These are phyloP conservation scores for Megaptera novaeangliae DNA, from an alignment of 2,113 vertebrate genomes.

Conservation along the genomic window DNA sequence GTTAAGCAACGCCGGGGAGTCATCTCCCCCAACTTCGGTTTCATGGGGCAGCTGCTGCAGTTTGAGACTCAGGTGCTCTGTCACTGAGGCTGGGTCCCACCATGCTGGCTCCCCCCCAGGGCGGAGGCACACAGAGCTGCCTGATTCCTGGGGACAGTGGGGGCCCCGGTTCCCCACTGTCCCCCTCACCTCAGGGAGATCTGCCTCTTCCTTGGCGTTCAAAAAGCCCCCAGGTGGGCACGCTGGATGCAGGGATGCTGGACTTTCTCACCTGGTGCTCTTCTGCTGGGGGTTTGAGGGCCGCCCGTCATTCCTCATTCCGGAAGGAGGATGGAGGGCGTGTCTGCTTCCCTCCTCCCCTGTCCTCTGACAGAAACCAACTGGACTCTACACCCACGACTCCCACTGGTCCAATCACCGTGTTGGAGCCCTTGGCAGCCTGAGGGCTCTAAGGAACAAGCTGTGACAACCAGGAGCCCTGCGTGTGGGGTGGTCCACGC, in stretches of 20 bases:
- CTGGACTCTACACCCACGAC: neutral
- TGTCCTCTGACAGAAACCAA: slow-evolving; percentile 7
- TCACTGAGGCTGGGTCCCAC: slow-evolving; percentile 41
- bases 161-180: neutral
- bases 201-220: neutral
- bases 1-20: slow-evolving; percentile 89
- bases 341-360: neutral
- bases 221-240: neutral
- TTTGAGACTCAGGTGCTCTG: slow-evolving; percentile 90
- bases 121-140: neutral
- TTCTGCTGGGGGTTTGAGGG: slow-evolving; percentile 34
- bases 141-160: neutral
- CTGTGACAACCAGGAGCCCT: slow-evolving; percentile 56
- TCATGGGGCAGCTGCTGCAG: slow-evolving; percentile 93
- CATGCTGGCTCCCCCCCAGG: rapidly evolving
- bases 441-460: slow-evolving; percentile 18
- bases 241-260: neutral
- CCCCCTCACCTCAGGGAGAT: neutral
- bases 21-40: slow-evolving; percentile 93
- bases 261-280: slow-evolving; percentile 51
- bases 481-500: neutral
- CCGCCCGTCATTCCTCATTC: neutral
- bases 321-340: neutral
- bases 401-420: neutral
- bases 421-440: neutral